Evolutionary conservation across 2,888 invertebrate genomes (phyloP).

Genomic region (Zygaena filipendulae): DNA sequence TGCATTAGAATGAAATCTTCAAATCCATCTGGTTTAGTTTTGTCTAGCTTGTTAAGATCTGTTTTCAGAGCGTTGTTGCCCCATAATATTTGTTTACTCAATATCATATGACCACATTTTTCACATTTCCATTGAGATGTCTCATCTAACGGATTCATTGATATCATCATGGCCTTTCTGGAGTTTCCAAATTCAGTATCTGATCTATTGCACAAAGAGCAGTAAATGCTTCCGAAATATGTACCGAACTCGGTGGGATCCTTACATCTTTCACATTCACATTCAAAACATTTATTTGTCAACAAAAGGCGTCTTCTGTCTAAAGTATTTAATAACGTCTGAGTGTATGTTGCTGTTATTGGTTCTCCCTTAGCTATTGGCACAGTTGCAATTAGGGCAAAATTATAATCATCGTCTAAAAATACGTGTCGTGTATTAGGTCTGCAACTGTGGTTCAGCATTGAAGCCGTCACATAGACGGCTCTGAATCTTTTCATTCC

Average conservation of each 20-base stretch:
- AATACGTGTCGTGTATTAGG: conserved; percentile 79
- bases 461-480: conserved; percentile 73
- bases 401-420: conserved; percentile 65
- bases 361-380: conserved; percentile 74
- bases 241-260: conserved; percentile 78
- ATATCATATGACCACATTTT: conserved; percentile 67
- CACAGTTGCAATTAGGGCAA: conserved; percentile 72
- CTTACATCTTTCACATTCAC: conserved; percentile 72
- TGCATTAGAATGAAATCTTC: conserved; percentile 74
- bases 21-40: conserved; percentile 59
- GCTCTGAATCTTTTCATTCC: conserved; percentile 66
- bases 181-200: conserved; percentile 23
- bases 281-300: conserved; percentile 75
- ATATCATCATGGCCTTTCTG: conserved; percentile 61
- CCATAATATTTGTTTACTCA: conserved; percentile 69
- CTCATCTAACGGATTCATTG: conserved; percentile 70
- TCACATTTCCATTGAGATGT: conserved; percentile 73
- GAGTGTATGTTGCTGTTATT: conserved; percentile 77
- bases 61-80: conserved; percentile 71
- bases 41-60: conserved; percentile 66
- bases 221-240: conserved; percentile 71
- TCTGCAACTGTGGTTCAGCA: conserved; percentile 78
- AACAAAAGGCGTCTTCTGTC: conserved; percentile 71
- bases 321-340: conserved; percentile 75
- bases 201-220: conserved; percentile 69